phyloP scores from a whole-genome alignment of 2,797 vertebrate genomes.

The Nyctibius grandis region DNA sequence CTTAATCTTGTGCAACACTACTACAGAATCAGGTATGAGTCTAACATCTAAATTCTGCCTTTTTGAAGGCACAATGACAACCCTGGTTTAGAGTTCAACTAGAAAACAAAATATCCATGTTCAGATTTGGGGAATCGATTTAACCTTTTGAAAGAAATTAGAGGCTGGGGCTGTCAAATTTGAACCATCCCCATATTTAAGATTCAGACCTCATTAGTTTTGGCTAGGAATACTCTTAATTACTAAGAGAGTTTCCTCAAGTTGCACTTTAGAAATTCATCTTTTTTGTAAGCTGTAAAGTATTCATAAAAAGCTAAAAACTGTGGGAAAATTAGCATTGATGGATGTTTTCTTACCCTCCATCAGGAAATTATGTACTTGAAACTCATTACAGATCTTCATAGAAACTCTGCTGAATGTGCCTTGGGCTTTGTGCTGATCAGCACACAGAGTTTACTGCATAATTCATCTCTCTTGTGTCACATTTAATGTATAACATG shows the following conservation, averaged over 20 bases:
- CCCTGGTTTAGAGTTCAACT: not conserved
- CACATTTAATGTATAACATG: slow-evolving; percentile 76
- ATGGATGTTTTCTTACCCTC: slow-evolving; percentile 78
- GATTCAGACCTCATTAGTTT: slow-evolving; percentile 43
- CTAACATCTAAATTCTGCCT: not conserved
- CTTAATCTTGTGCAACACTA: not conserved
- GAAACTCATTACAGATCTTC: slow-evolving; percentile 77
- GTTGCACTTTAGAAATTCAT: slow-evolving; percentile 63
- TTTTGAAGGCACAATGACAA: not conserved
- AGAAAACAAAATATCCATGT: not conserved
- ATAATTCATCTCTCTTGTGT: slow-evolving; percentile 81
- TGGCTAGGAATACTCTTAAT: slow-evolving; percentile 39
- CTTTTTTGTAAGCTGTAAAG: slow-evolving; percentile 66
- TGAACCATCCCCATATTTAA: not conserved
- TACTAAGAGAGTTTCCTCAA: slow-evolving; percentile 51
- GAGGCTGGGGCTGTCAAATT: not conserved
- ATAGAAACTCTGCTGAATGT: slow-evolving; percentile 58
- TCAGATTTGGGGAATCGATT: not conserved
- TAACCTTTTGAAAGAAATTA: not conserved
- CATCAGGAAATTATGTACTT: slow-evolving; percentile 79
- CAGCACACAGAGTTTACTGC: slow-evolving; percentile 67
- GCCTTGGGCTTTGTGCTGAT: slow-evolving; percentile 73
- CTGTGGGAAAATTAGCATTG: slow-evolving; percentile 76
- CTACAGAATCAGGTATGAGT: not conserved
- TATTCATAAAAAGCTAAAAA: slow-evolving; percentile 73